Evolutionary conservation across 2,113 vertebrate genomes (phyloP), one percentile per base, ranked within the genome.

Genomic region (Platysteira castanea): DNA sequence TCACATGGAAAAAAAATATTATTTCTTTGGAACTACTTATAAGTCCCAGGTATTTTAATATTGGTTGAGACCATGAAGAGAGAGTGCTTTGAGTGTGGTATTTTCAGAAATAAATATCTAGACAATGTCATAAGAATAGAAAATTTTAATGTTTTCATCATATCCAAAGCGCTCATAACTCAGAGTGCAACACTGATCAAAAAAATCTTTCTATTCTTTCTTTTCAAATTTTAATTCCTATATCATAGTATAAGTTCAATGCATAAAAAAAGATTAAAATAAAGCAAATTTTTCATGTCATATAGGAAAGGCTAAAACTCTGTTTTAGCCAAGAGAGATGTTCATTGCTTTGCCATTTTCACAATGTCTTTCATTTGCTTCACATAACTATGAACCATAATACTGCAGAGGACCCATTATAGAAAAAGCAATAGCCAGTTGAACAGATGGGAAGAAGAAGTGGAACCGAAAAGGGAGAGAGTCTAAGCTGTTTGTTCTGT

Each of bases 371-470:
- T 93, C 71, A 94, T 90, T 95, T 93, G 50, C 44, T 92, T 93
- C 77, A 80, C 41, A 79, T 71, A 97, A 92, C 88, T 69, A 70
- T 91, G 79, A 93, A 95, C 78, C 92, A 77, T 92, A 94, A 89
- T 57, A 68, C 75, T 71, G 54, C 80, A 84, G 93, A 95, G 86
- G 22, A 83, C 46, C 69, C 57, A 65, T 93, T 94, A 88, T 1
- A 74, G 50, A 70, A 96, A 95, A 95, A 95, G 78, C 84, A 95
- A 96, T 63, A 96, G 90, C 75, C 91, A 88, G 31, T 86, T 93
- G 91, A 97, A 87, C 78, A 96, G 93, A 94, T 96, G 93, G 84
- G 84, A 89, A 73, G 90, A 89, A 89, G 37, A 92, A 92, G 93
- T 67, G 22, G 61, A 96, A 80, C 71, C 87, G 90, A 91, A 69